These are phyloP conservation scores for Enteromius anoplus DNA, from an alignment of 2,797 vertebrate genomes.

Conservation along the genomic window DNA sequence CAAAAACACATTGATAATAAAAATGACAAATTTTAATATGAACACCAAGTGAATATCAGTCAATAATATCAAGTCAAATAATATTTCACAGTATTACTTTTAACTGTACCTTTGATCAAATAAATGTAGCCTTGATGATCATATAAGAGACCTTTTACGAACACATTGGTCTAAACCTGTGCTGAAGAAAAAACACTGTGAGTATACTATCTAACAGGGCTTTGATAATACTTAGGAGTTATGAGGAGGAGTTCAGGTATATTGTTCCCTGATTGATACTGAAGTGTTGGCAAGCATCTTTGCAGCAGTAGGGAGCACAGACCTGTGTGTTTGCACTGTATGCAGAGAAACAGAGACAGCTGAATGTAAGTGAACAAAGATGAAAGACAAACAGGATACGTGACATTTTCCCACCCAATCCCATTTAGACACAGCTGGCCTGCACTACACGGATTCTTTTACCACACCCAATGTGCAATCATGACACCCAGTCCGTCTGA, in stretches of 20 bases:
- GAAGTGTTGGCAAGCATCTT: constrained; percentile 21
- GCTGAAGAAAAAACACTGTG: background rate
- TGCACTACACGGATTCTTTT: constrained; percentile 14
- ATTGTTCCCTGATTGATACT: constrained; percentile 22
- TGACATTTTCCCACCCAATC: constrained; percentile 54
- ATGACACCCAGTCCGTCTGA: constrained; percentile 30
- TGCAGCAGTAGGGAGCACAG: constrained; percentile 5
- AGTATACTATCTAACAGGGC: background rate
- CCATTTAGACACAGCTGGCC: constrained; percentile 53
- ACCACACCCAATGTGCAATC: constrained; percentile 24
- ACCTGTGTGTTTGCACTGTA: constrained; percentile 16
- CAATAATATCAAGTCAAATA: background rate
- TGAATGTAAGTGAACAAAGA: constrained; percentile 30
- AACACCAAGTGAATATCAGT: background rate
- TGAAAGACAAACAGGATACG: constrained; percentile 65
- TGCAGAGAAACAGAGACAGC: constrained; percentile 26
- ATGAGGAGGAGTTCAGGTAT: background rate
- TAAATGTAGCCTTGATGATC: background rate
- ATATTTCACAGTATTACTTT: background rate
- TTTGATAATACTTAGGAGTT: background rate
- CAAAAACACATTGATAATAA: background rate
- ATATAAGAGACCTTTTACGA: background rate
- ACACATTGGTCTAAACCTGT: background rate
- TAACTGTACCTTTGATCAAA: background rate
- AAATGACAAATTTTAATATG: background rate